phyloP scores from a whole-genome alignment of 2,797 vertebrate genomes.

The Fistularia tabacaria region DNA sequence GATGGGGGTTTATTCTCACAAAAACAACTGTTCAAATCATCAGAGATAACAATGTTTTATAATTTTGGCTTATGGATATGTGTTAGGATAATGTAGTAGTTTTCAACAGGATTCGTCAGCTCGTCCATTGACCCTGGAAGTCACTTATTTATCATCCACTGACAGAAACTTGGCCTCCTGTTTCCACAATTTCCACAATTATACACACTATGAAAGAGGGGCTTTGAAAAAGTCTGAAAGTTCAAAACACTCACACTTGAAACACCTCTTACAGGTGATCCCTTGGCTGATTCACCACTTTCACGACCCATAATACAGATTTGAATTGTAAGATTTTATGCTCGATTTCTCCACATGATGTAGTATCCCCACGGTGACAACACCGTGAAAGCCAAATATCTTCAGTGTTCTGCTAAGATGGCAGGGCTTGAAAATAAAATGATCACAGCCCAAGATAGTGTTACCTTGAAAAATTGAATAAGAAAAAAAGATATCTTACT shows the following conservation, averaged over 20 bases:
- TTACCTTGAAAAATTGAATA: too few species aligned
- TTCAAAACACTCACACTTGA: slow-evolving; percentile 6
- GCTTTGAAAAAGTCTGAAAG: slow-evolving; percentile 28
- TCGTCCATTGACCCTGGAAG: slow-evolving; percentile 4
- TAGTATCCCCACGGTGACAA: slow-evolving; percentile 31
- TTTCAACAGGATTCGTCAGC: too few species aligned
- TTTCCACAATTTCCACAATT: slow-evolving; percentile 22
- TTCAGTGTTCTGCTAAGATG: slow-evolving; percentile 55
- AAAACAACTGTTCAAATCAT: too few species aligned
- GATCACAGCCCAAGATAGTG: too few species aligned
- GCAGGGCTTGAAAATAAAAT: slow-evolving; percentile 38
- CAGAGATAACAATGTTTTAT: too few species aligned
- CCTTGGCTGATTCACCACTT: too few species aligned
- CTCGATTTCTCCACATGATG: slow-evolving; percentile 39
- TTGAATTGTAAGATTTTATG: slow-evolving; percentile 29
- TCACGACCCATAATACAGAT: slow-evolving; percentile 39
- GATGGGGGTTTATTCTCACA: too few species aligned
- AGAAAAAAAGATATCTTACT: too few species aligned
- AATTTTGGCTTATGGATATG: too few species aligned
- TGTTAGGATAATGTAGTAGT: slow-evolving; percentile 9
- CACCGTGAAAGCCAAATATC: slow-evolving; percentile 28
- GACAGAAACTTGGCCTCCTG: slow-evolving; percentile 14
- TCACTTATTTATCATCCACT: slow-evolving; percentile 26
- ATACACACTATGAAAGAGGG: slow-evolving; percentile 21
- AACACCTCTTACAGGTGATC: background rate